Evolutionary conservation across 2,113 vertebrate genomes (phyloP), one percentile per base, ranked within the genome.

Genomic region (Gobiocypris rarus): DNA sequence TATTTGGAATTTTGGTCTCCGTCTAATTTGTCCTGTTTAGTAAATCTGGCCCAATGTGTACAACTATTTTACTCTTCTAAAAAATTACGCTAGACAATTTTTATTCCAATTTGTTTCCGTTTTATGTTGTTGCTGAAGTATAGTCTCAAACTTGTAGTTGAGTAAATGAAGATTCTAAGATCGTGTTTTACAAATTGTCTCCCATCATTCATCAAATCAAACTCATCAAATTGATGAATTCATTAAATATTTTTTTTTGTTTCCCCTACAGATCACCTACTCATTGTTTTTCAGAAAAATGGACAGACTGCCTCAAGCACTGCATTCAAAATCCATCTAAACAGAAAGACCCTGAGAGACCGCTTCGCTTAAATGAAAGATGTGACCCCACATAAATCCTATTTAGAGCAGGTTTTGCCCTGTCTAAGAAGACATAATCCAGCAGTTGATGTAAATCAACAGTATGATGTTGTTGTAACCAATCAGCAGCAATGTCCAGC

Each of bases 401-500:
- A 28, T 76, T 34, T 45, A 52, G 75, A 50, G 22, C 34, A 28
- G n/a, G 9, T 48, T n/a, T 14, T 83, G 63, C 41, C 70, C 43
- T 43, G 34, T 52, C 45, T 15, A 43, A n/a, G n/a, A 67, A 77
- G 9, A 75, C 9, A 5, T 65, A 43, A 58, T 70, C 31, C 50
- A 58, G 31, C 0, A 11, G 63, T 61, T 73, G 63, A 71, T 69
- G 54, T 43, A 19, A 13, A 69, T 34, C 48, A 73, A 48, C 70
- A 15, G 14, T 61, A 31, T 11, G 76, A 83, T 87, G 89, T 85
- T 86, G 84, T 82, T 38, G 38, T 50, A 82, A 84, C 52, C 65
- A 78, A 85, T 84, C 84, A 87, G 71, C 84, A 70, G n/a, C 85
- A 65, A 93, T 93, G 92, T 91, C 91, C 50, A 90, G 89, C 81